These are phyloP conservation scores for Yponomeuta evonymella DNA, from an alignment of 2,888 invertebrate species.

Conservation along the genomic window DNA sequence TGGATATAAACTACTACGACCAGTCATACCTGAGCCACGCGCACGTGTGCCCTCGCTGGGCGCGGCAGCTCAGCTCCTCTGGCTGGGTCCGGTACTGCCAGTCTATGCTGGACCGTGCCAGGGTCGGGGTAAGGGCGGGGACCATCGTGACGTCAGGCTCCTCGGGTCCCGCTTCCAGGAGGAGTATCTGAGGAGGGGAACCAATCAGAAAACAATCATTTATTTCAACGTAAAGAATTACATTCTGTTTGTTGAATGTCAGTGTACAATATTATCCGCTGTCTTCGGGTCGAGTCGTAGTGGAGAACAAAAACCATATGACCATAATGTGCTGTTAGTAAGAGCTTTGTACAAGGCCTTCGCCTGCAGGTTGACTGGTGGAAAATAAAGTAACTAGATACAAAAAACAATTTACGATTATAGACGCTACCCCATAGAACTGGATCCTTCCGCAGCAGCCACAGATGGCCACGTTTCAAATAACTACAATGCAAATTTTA, in stretches of 20 bases:
- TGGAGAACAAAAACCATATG: neutral
- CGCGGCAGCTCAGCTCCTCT: slow-evolving; percentile 76
- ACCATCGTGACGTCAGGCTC: slow-evolving; percentile 81
- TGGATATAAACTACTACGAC: neutral
- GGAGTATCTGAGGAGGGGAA: slow-evolving; percentile 65
- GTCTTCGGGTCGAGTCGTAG: no score
- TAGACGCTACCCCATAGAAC: no score
- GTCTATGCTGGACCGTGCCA: slow-evolving; percentile 79
- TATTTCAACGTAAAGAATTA: no score
- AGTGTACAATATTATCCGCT: no score
- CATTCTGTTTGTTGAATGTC: no score
- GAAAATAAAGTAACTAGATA: no score
- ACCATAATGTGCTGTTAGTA: neutral
- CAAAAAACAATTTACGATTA: no score
- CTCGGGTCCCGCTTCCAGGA: slow-evolving; percentile 81
- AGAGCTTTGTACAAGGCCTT: no score
- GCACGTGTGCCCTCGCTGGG: slow-evolving; percentile 75
- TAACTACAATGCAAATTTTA: no score
- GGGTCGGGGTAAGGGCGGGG: slow-evolving; percentile 77
- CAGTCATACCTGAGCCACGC: slow-evolving; percentile 67
- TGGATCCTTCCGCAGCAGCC: no score
- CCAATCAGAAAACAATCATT: neutral
- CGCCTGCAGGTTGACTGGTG: no score
- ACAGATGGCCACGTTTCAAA: no score
- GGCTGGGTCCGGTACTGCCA: slow-evolving; percentile 83